Conservation (phyloP, 2,113 vertebrate species). For the Empidonax alnorum region DNA sequence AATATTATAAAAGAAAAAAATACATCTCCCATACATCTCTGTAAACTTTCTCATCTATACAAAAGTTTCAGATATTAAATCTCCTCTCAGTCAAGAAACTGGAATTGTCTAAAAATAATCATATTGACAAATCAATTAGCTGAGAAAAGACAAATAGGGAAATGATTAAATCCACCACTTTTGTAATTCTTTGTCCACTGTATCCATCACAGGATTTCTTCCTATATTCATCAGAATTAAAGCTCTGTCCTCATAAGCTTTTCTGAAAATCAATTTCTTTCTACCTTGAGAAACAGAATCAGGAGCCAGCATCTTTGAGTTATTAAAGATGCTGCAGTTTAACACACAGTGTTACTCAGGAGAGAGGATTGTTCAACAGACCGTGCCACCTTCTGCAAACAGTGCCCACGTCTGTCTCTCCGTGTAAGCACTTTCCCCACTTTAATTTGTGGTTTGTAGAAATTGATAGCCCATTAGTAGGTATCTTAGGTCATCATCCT, state of each 20-base stretch:
- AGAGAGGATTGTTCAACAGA: not conserved
- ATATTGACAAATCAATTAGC: not conserved
- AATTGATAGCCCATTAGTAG: not conserved
- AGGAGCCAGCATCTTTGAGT: not conserved
- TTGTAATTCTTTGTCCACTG: not conserved
- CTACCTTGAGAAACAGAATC: not conserved
- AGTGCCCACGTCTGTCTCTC: not conserved
- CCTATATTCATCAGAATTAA: not conserved
- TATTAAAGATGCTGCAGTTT: not conserved
- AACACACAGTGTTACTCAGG: not conserved
- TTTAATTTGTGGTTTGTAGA: not conserved
- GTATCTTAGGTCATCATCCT: not conserved
- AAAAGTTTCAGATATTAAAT: not conserved
- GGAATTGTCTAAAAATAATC: not conserved
- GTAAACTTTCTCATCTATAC: not conserved
- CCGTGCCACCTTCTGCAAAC: not conserved
- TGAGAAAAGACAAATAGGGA: not conserved
- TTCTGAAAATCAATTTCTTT: not conserved
- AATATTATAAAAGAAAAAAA: not conserved
- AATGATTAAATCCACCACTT: not conserved
- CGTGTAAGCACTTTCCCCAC: not conserved
- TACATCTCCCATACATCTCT: not conserved
- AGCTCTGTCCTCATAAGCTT: not conserved
- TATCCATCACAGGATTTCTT: not conserved
- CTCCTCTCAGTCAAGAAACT: not conserved